These are phyloP conservation scores for Leiothrix lutea DNA, from an alignment of 2,113 vertebrate species.

Conservation along the genomic window DNA sequence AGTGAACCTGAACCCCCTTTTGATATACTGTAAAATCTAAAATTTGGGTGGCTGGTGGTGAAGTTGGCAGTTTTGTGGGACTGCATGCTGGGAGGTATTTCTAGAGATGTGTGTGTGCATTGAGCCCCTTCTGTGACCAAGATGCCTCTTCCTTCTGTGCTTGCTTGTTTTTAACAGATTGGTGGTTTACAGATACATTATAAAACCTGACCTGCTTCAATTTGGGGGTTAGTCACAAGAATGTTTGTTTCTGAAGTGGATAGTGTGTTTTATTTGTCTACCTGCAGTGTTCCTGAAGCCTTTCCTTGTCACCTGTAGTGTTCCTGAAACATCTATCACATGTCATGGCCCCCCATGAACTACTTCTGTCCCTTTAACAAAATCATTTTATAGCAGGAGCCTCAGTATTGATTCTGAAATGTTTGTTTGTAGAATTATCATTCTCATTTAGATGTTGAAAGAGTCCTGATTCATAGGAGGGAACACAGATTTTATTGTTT, in stretches of 20 bases:
- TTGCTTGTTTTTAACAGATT: background rate
- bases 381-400: background rate
- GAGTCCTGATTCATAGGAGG: background rate
- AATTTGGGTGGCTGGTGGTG: background rate
- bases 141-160: background rate
- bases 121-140: background rate
- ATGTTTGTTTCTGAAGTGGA: background rate
- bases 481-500: background rate
- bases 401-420: background rate
- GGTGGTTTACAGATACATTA: background rate
- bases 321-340: background rate
- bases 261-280: background rate
- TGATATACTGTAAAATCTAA: too few species aligned
- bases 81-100: background rate
- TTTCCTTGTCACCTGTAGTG: background rate
- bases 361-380: background rate
- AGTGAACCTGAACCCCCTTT: background rate
- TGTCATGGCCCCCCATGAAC: background rate
- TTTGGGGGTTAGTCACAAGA: background rate
- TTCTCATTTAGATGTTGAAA: background rate
- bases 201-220: background rate
- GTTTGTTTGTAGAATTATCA: background rate
- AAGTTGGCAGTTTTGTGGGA: background rate
- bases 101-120: background rate
- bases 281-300: background rate